Evolutionary conservation across 2,888 invertebrate genomes (phyloP), one percentile per base, ranked within the genome.

Genomic region (Dendrolimus pini): DNA sequence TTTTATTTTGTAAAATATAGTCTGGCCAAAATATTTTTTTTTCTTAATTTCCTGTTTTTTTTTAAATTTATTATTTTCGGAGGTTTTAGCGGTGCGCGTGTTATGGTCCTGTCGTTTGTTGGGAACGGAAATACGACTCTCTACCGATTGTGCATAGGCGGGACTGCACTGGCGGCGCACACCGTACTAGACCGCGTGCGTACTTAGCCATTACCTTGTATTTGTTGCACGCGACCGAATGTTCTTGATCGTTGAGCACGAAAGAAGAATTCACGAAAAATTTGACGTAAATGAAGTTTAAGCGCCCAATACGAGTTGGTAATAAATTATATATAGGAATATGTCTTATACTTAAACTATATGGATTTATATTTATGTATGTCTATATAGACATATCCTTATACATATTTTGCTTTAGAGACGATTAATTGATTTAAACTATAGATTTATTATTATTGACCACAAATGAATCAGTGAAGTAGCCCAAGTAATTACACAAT

Each of bases 171-270:
- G 86, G 80, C 87, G 85, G 84, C 85, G 86, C 91, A 83, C 83
- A 80, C 86, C 85, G 86, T 89, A 91, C 90, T 90, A 88, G 85
- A 80, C 84, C 80, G 89, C 89, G 90, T 85, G 88, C 90, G 89
- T 89, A 90, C 90, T 90, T 89, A 89, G 83, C 89, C 89, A 90
- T 90, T 90, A 89, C 90, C 90, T 89, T 89, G 89, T 89, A 89
- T 89, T 89, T 89, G 89, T 90, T 89, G 89, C 84, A 86, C 62
- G 60, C 56, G 70, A 71, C 70, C 65, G 60, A 58, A 59, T 69
- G 62, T 42, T 77, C 83, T 89, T 89, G 89, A 78, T 85, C 86
- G 85, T 68, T 65, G 70, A 53, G 18, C 60, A 56, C 58, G 47
- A 47, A 9, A 47, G 30, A 30, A 30, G 30, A 30, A 30, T 30